phyloP scores from a whole-genome alignment of 2,113 vertebrate species.

The Percopsis transmontana region DNA sequence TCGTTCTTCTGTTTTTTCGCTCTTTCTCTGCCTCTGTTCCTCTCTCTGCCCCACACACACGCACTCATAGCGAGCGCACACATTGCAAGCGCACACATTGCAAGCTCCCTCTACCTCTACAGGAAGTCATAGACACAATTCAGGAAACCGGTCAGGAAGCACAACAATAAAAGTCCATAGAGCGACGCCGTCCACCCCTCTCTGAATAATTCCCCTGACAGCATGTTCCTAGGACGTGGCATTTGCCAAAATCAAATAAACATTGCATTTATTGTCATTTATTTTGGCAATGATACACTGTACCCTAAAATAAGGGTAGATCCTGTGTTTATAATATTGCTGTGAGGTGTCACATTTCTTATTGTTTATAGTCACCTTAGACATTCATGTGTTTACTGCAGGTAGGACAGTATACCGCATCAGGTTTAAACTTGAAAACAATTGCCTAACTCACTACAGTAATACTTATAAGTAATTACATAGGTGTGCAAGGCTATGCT shows the following conservation, averaged over 20 bases:
- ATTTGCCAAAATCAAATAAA: background rate
- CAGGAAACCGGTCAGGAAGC: conserved; percentile 27
- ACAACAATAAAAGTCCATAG: background rate
- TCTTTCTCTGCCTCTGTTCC: background rate
- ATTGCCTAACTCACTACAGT: conserved; percentile 38
- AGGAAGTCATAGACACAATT: conserved; percentile 37
- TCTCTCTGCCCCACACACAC: conserved; percentile 1
- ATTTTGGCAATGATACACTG: background rate
- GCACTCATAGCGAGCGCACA: conserved; percentile 6
- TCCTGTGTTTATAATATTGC: background rate
- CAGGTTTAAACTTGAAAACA: conserved; percentile 56
- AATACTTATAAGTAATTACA: conserved; percentile 50
- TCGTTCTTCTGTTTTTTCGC: background rate
- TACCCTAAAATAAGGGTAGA: background rate
- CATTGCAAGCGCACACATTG: background rate
- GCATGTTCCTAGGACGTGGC: background rate
- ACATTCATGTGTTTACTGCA: conserved; percentile 12
- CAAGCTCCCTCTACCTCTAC: conserved; percentile 1
- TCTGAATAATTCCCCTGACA: background rate
- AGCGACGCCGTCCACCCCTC: background rate
- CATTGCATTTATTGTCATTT: background rate
- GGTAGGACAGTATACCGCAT: conserved; percentile 25
- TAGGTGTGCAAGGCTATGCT: conserved; percentile 12
- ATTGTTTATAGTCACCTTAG: conserved; percentile 13
- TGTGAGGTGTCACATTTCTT: background rate